A percentile compares a stretch with the other conserved stretches of the same genome.
Conservation (phyloP, 2,888 invertebrate genomes). For the Acrocyrtus sp. region DNA sequence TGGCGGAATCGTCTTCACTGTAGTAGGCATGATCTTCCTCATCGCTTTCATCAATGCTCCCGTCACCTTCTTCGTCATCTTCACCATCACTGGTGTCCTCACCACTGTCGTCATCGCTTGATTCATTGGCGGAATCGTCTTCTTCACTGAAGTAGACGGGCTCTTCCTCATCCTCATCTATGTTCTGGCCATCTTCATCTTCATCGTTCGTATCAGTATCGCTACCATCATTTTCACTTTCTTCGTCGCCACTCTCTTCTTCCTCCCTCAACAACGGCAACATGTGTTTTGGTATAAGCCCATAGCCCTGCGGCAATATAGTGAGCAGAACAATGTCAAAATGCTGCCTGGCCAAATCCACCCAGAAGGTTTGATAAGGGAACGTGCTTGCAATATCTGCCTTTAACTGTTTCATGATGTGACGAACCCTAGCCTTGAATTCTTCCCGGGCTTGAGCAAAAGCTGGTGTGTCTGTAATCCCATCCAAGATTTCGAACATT, state of each 20-base stretch:
- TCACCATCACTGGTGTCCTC: background rate
- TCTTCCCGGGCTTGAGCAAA: too few relatives aligned
- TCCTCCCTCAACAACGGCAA: background rate
- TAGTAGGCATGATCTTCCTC: background rate
- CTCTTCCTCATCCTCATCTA: background rate
- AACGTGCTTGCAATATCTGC: too few relatives aligned
- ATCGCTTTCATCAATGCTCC: background rate
- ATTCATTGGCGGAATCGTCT: background rate
- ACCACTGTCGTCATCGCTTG: background rate
- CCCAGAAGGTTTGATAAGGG: too few relatives aligned
- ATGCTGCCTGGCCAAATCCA: too few relatives aligned
- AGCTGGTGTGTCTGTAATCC: too few relatives aligned
- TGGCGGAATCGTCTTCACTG: too few relatives aligned
- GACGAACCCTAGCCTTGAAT: too few relatives aligned
- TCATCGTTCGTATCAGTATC: background rate
- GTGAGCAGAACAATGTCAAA: too few relatives aligned
- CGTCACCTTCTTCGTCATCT: background rate
- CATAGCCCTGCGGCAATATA: too few relatives aligned
- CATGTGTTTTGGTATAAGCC: too few relatives aligned
- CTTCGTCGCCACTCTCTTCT: background rate
- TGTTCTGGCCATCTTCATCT: background rate
- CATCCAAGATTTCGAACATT: too few relatives aligned
- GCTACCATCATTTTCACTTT: background rate
- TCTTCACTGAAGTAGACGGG: background rate
- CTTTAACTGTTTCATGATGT: too few relatives aligned